A percentile compares a stretch with the other conserved stretches of the same genome.
phyloP scores from a whole-genome alignment of 2,797 vertebrate genomes.

The Ammospiza maritima region DNA sequence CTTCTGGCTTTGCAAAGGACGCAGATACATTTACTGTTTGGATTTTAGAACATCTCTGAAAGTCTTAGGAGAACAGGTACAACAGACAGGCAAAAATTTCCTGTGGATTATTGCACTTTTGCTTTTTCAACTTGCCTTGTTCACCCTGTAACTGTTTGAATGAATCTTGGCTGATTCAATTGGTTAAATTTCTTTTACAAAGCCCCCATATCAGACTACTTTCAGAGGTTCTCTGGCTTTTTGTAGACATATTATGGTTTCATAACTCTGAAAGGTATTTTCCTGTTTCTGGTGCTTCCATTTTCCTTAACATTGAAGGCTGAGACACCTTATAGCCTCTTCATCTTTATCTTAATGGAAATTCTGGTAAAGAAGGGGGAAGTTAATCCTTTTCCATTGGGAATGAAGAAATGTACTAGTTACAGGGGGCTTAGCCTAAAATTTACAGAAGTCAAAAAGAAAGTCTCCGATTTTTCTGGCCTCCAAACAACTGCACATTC shows the following conservation, averaged over 20 bases:
- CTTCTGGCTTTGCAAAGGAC: neutral
- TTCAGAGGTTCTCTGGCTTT: neutral
- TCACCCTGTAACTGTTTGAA: neutral
- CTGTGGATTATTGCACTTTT: neutral
- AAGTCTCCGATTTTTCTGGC: neutral
- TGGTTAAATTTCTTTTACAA: neutral
- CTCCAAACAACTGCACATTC: slow-evolving; percentile 38
- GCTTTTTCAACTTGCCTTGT: neutral
- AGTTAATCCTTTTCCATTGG: neutral
- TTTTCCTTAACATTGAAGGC: neutral
- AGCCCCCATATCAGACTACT: neutral
- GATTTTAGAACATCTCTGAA: neutral
- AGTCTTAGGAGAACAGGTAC: neutral
- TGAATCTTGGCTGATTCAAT: neutral
- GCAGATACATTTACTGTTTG: neutral
- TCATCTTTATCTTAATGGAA: neutral
- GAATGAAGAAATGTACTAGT: neutral
- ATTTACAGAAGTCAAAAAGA: slow-evolving; percentile 24
- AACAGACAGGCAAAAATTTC: neutral
- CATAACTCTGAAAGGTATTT: slow-evolving; percentile 17
- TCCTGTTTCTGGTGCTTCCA: neutral
- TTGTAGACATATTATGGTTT: neutral
- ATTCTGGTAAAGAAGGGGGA: neutral
- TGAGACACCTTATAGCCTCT: neutral
- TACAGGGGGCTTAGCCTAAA: neutral